Evolutionary conservation across 2,797 vertebrate genomes (phyloP).

Genomic region (Tamandua tetradactyla): DNA sequence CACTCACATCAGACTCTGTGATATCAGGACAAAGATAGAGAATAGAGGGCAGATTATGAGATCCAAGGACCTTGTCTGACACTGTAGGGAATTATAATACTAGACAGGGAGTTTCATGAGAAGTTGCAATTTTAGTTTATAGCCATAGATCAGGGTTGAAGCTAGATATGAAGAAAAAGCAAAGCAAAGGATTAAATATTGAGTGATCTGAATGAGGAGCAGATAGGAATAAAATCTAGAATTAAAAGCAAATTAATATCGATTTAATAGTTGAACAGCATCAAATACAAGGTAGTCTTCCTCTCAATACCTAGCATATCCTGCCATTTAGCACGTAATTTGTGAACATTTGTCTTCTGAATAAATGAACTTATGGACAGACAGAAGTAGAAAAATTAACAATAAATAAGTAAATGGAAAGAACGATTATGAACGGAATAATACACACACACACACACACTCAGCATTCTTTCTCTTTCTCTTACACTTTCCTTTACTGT

Average conservation of each 20-base stretch:
- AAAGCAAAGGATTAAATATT: neutral
- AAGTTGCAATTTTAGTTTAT: neutral
- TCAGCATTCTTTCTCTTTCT: no score
- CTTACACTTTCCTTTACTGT: no score
- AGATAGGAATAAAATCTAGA: neutral
- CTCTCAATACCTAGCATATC: neutral
- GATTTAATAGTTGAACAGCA: neutral
- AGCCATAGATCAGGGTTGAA: neutral
- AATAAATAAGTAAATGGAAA: neutral
- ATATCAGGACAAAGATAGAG: neutral
- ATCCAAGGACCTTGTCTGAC: neutral
- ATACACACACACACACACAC: no score
- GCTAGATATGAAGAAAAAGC: neutral
- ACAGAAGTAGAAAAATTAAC: neutral
- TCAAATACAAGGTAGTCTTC: neutral
- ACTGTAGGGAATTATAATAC: neutral
- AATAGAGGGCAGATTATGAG: neutral
- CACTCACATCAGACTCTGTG: neutral
- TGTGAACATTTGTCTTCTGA: neutral
- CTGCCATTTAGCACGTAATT: neutral
- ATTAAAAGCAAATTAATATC: neutral
- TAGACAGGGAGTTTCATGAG: neutral
- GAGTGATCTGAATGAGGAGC: neutral
- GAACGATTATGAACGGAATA: neutral
- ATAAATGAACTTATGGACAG: neutral